Percentiles rank a stretch among this genome's conserved stretches.
phyloP scores from a whole-genome alignment of 2,113 vertebrate species.

The Brevimyrus niger region DNA sequence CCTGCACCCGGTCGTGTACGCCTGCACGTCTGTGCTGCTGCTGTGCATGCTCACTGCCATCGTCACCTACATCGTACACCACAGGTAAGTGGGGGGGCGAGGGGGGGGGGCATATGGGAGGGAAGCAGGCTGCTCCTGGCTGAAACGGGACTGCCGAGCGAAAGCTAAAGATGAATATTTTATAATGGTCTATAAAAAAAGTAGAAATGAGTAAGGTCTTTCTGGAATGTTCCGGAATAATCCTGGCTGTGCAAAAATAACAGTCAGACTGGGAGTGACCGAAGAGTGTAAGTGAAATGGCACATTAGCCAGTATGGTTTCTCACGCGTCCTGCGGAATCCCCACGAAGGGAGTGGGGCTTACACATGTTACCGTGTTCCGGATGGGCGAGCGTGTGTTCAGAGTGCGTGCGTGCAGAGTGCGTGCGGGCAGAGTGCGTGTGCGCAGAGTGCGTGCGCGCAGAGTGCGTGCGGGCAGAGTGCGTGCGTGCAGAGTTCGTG shows the following conservation, averaged over 20 bases:
- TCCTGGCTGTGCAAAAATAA: not conserved
- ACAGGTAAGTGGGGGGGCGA: slow-evolving; percentile 58
- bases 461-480: too few relatives aligned
- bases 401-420: not conserved
- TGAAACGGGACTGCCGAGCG: not conserved
- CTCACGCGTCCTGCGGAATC: not conserved
- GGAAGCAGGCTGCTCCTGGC: not conserved
- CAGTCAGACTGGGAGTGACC: not conserved
- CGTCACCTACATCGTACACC: slow-evolving; percentile 80
- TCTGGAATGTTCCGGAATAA: not conserved
- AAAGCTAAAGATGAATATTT: not conserved
- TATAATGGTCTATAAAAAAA: not conserved
- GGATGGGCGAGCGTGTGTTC: not conserved
- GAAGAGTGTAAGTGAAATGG: not conserved
- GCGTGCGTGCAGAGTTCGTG: not conserved
- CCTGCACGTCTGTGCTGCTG: slow-evolving; percentile 91
- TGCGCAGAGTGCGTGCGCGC: not conserved
- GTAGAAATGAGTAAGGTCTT: not conserved
- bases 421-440: not conserved
- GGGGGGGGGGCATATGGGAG: not conserved
- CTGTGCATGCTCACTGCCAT: slow-evolving; percentile 84
- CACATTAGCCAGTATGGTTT: not conserved
- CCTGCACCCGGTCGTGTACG: slow-evolving; percentile 95
- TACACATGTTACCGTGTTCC: not conserved
- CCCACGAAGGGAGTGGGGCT: not conserved